A percentile compares a stretch with the other conserved stretches of the same genome.
phyloP scores from a whole-genome alignment of 2,797 vertebrate species.

The Lepidocolaptes lacrymiger region DNA sequence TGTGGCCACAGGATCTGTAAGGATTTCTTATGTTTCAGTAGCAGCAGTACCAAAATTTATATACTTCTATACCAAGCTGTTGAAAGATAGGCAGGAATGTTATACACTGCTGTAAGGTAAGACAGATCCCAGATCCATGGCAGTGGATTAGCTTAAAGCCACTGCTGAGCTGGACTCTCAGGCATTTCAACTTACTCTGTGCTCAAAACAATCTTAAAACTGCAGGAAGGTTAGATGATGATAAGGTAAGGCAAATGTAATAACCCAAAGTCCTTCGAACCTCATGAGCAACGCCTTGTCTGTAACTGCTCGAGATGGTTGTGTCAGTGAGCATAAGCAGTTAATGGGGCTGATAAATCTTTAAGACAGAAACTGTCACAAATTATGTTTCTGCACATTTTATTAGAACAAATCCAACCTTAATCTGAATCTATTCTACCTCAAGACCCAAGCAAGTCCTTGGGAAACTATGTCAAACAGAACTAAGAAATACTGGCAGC shows the following conservation, averaged over 20 bases:
- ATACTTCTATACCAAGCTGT: background rate
- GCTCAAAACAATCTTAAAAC: background rate
- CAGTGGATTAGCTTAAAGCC: constrained; percentile 9
- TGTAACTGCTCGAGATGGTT: constrained; percentile 2
- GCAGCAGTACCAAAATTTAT: background rate
- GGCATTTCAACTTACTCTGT: background rate
- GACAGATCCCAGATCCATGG: background rate
- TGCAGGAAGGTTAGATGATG: background rate
- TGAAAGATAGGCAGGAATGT: constrained; percentile 15
- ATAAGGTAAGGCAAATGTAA: background rate
- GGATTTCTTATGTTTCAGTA: background rate
- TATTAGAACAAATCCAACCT: constrained; percentile 30
- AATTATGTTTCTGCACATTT: constrained; percentile 58
- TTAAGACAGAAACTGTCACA: constrained; percentile 62
- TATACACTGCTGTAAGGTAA: background rate
- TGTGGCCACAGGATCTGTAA: background rate
- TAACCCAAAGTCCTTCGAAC: background rate
- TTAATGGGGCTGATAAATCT: constrained; percentile 50
- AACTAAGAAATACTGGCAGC: background rate
- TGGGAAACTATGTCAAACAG: constrained; percentile 2
- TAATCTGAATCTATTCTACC: constrained; percentile 40
- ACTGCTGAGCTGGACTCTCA: background rate
- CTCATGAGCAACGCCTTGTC: background rate
- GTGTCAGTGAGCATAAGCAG: constrained; percentile 47
- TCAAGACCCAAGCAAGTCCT: constrained; percentile 9